phyloP scores from a whole-genome alignment of 2,888 invertebrate species.

The Leucoma salicis region DNA sequence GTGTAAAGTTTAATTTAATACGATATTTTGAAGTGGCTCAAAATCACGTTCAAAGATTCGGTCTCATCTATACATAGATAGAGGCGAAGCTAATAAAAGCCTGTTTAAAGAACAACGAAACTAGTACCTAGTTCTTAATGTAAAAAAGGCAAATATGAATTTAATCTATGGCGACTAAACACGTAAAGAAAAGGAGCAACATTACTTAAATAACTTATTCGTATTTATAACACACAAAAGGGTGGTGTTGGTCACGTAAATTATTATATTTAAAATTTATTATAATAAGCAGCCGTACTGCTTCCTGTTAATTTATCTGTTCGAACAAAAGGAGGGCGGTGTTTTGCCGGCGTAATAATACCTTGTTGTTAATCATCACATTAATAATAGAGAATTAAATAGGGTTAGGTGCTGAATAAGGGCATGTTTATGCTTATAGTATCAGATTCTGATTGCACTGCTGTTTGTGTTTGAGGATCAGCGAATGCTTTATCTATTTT shows the following conservation, averaged over 20 bases:
- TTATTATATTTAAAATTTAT: constrained; percentile 5
- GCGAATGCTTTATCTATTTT: no score
- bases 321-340: constrained; percentile 21
- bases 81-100: no score
- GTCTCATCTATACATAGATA: no score
- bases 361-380: constrained; percentile 16
- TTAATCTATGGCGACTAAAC: neutral
- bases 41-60: no score
- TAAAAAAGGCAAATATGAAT: neutral
- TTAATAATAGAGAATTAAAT: constrained; percentile 25
- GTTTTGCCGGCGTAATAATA: constrained; percentile 15
- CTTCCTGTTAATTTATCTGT: constrained; percentile 19
- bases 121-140: no score
- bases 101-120: no score
- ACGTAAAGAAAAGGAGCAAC: neutral
- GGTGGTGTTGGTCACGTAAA: constrained; percentile 1
- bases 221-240: constrained; percentile 1
- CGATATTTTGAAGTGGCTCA: no score
- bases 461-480: no score
- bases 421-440: neutral
- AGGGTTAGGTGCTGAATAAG: neutral
- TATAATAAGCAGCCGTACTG: constrained; percentile 6
- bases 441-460: no score
- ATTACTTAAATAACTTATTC: neutral
- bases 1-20: no score